Evolutionary conservation across 2,113 vertebrate species (phyloP).

Genomic region (Myrmecobius fasciatus): DNA sequence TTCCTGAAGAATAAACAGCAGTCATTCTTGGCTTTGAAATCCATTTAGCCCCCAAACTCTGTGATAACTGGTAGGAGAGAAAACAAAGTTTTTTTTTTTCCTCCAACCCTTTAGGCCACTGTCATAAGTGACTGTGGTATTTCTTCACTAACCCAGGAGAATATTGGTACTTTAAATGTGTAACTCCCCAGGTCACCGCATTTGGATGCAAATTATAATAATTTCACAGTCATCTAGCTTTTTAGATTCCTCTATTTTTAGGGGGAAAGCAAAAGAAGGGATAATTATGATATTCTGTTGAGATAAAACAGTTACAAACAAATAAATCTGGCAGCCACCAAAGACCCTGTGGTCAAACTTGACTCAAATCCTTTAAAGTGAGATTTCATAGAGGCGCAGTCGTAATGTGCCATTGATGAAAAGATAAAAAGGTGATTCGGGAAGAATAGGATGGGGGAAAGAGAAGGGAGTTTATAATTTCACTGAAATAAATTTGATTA

Average conservation of each 20-base stretch:
- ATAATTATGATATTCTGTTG: conserved; percentile 54
- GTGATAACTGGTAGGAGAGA: conserved; percentile 32
- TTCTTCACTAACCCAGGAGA: conserved; percentile 69
- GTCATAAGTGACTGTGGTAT: conserved; percentile 69
- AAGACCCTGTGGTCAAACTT: conserved; percentile 18
- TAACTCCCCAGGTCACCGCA: conserved; percentile 52
- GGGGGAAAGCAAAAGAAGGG: conserved; percentile 33
- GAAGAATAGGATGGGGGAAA: neutral
- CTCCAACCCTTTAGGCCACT: conserved; percentile 63
- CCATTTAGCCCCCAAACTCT: conserved; percentile 52
- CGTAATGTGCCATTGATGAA: neutral
- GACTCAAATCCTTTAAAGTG: neutral
- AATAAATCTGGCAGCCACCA: neutral
- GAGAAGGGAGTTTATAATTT: conserved; percentile 5
- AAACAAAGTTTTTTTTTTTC: conserved; percentile 60
- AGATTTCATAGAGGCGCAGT: neutral
- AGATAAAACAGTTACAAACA: conserved; percentile 53
- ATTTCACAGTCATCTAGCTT: conserved; percentile 36
- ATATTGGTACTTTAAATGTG: conserved; percentile 52
- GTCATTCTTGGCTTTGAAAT: conserved; percentile 56
- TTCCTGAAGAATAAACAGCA: conserved; percentile 66
- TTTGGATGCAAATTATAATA: conserved; percentile 73
- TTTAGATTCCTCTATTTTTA: conserved; percentile 52
- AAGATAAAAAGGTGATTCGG: conserved; percentile 17
- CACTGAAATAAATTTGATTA: neutral